Base-by-base conservation (phyloP, 2,113 vertebrate genomes). In the Protomyctophum bolini region DNA sequence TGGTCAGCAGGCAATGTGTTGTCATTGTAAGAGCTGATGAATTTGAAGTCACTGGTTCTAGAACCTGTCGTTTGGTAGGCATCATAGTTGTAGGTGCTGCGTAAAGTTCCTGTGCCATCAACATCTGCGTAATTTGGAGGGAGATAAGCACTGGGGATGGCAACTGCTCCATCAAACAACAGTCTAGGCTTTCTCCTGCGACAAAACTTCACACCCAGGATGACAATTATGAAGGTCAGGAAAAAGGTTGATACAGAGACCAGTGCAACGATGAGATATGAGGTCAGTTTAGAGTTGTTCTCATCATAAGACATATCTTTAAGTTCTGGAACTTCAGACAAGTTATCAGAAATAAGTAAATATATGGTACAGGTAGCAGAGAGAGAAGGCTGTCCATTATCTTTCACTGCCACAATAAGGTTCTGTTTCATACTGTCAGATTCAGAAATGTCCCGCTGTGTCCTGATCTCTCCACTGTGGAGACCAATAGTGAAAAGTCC, bases 401-500 rank as follows among this genome's bases (percentile, higher is more conserved):
- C 91, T 75, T 79, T 81, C 15, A 93, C 68, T 47, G 85, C 67
- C 60, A 89, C 78, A 58, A 87, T 72, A 15, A 90, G 60, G 60
- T 81, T 85, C 64, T 81, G 79, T 50, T 85, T 89, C 74, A 88
- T 79, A 2, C 49, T 72, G 66, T 89, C 82, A 46, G 64, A 72
- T 8, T 91, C 87, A 70, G 72, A 84, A 70, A 92, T 74, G 63
- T 83, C 79, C 51, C 85, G 74, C 48, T 82, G 82, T 29, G 80
- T 87, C 78, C 76, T 83, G 74, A 86, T 83, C 75, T 89, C 86
- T 29, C 87, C 87, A 6, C 82, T 85, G 77, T 90, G 83, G 74
- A 79, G n/a, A 51, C 80, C 84, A 15, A 91, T 76, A 12, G 33
- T 79, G 74, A 89, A 90, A 58, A 92, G 84, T 62, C 79, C 83